Percentiles rank a stretch among this genome's conserved stretches.
phyloP scores from a whole-genome alignment of 2,888 invertebrate species.

The Synergus gifuensis region DNA sequence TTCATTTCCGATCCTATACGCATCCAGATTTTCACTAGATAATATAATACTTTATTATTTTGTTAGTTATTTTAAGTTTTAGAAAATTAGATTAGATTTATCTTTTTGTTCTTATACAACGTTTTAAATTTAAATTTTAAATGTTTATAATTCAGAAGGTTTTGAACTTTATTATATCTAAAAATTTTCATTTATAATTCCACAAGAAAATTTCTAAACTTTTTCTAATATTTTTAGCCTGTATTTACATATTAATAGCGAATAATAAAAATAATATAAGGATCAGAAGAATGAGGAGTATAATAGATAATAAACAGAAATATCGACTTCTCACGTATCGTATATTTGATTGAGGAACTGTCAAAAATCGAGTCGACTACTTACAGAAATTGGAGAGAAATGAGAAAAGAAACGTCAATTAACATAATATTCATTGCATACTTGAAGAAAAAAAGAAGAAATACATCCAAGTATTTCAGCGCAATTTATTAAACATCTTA shows the following conservation, averaged over 20 bases:
- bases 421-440: slow-evolving; percentile 40
- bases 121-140: too few species aligned
- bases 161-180: too few species aligned
- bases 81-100: too few species aligned
- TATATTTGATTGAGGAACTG: slow-evolving; percentile 69
- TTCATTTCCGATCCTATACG: slow-evolving; percentile 41
- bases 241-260: not conserved
- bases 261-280: slow-evolving; percentile 36
- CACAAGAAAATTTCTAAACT: too few species aligned
- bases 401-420: slow-evolving; percentile 43
- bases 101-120: too few species aligned
- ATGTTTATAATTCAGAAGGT: too few species aligned
- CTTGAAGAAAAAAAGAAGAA: slow-evolving; percentile 43
- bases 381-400: slow-evolving; percentile 49
- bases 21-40: not conserved
- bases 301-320: slow-evolving; percentile 44
- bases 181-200: too few species aligned
- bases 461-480: slow-evolving; percentile 41
- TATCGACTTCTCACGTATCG: slow-evolving; percentile 54
- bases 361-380: slow-evolving; percentile 54
- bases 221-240: not conserved
- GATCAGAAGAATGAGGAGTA: slow-evolving; percentile 36
- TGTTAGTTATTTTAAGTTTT: too few species aligned
- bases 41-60: too few species aligned
- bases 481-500: slow-evolving; percentile 51